Percentiles rank a stretch among this genome's conserved stretches.
phyloP scores from a whole-genome alignment of 2,113 vertebrate genomes.

The Apaloderma vittatum region DNA sequence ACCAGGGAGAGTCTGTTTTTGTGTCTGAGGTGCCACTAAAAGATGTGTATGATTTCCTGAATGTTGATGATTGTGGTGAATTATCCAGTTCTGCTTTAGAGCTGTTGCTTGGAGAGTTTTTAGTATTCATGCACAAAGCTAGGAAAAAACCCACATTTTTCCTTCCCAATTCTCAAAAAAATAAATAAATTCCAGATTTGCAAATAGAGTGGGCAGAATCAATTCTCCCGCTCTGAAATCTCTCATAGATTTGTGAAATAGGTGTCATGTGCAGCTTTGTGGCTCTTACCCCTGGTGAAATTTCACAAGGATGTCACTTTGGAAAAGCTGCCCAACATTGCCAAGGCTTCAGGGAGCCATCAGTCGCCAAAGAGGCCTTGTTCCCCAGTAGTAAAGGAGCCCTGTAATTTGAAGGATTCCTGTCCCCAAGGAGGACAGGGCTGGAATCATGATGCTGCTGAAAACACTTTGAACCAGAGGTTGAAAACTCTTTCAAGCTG shows the following conservation, averaged over 20 bases:
- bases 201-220: not conserved
- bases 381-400: not conserved
- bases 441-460: not conserved
- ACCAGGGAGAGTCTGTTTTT: conserved; percentile 34
- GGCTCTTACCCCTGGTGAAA: not conserved
- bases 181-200: not conserved
- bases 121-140: not conserved
- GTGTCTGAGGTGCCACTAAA: conserved; percentile 69
- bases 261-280: not conserved
- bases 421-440: not conserved
- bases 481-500: not conserved
- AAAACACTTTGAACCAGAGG: not conserved
- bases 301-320: not conserved
- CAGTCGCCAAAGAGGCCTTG: not conserved
- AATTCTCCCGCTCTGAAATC: not conserved
- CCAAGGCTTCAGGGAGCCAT: not conserved
- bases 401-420: not conserved
- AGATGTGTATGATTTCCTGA: conserved; percentile 54
- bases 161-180: not conserved
- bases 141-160: not conserved
- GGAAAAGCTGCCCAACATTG: not conserved
- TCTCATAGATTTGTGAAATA: not conserved
- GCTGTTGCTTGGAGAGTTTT: conserved; percentile 39
- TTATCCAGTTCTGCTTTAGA: conserved; percentile 42
- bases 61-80: conserved; percentile 21